Percentiles rank a stretch among this genome's conserved stretches.
Evolutionary conservation across 1,140 invertebrate species (phyloP).

Genomic region (Pentalonia nigronervosa): DNA sequence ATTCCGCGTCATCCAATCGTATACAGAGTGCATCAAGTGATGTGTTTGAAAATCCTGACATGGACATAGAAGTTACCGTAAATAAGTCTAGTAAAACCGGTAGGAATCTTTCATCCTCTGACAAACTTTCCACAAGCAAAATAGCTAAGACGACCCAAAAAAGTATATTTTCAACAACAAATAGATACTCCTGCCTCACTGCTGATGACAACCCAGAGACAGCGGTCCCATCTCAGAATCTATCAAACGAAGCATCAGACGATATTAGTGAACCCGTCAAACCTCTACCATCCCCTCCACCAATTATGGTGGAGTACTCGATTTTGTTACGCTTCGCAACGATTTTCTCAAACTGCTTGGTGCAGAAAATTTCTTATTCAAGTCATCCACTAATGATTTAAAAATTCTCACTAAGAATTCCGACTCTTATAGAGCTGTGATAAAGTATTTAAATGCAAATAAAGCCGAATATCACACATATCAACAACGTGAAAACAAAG

Average conservation of each 20-base stretch:
- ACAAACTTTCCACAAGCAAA: too few relatives aligned
- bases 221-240: neutral
- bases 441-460: too few relatives aligned
- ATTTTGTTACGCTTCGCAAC: neutral
- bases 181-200: too few relatives aligned
- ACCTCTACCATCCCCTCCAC: neutral
- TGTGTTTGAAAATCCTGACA: neutral
- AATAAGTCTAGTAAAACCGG: too few relatives aligned
- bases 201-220: too few relatives aligned
- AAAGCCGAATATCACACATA: too few relatives aligned
- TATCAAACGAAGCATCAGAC: neutral
- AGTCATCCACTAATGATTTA: constrained; percentile 3
- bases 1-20: neutral
- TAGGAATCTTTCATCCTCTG: too few relatives aligned
- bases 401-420: neutral
- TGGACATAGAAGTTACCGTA: neutral
- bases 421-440: too few relatives aligned
- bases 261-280: neutral
- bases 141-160: too few relatives aligned
- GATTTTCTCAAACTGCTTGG: neutral
- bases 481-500: too few relatives aligned
- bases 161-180: too few relatives aligned
- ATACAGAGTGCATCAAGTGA: neutral
- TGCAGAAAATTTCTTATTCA: constrained; percentile 7
- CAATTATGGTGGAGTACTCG: neutral